These are phyloP conservation scores for Xylocopa sonorina DNA, from an alignment of 1,140 invertebrate species.

Conservation along the genomic window DNA sequence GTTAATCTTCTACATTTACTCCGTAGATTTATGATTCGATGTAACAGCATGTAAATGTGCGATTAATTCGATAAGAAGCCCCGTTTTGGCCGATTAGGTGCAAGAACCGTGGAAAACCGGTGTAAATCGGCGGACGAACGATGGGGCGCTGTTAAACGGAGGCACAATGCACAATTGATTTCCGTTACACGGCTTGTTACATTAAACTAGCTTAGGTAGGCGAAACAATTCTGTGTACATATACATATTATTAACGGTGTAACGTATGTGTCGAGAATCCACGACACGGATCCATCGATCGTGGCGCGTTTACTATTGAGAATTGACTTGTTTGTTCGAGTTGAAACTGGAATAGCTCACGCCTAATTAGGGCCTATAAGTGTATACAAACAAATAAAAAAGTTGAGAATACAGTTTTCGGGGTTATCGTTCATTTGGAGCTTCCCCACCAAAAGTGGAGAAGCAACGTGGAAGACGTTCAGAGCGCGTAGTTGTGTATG, in stretches of 20 bases:
- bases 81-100: background rate
- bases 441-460: no score
- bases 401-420: conserved; percentile 30
- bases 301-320: conserved; percentile 63
- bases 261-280: conserved; percentile 58
- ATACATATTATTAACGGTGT: conserved; percentile 57
- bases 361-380: conserved; percentile 68
- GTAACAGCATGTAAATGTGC: background rate
- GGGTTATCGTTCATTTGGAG: background rate
- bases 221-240: conserved; percentile 66
- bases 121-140: no score
- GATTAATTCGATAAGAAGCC: background rate
- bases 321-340: conserved; percentile 66
- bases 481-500: no score
- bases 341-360: conserved; percentile 60
- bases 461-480: no score
- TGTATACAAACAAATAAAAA: conserved; percentile 67
- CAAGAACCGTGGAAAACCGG: no score
- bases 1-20: background rate
- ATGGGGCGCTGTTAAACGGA: background rate
- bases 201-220: conserved; percentile 68
- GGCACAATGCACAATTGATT: conserved; percentile 34
- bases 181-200: conserved; percentile 52
- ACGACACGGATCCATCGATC: conserved; percentile 52
- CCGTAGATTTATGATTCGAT: background rate